Percentiles rank a stretch among this genome's conserved stretches.
These are phyloP conservation scores for Macaria notata DNA, from an alignment of 2,888 invertebrate genomes.

Conservation along the genomic window DNA sequence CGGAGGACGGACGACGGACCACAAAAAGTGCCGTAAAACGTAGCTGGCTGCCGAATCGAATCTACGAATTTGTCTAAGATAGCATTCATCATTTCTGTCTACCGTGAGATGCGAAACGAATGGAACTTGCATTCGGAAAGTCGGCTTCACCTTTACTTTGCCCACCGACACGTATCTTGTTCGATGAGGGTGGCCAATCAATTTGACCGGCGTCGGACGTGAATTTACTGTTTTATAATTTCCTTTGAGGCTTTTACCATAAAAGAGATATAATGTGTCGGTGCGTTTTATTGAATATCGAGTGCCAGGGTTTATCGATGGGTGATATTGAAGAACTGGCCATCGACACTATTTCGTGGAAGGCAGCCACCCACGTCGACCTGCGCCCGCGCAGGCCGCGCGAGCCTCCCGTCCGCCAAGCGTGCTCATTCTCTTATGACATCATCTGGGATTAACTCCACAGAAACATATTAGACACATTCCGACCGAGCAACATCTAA, in stretches of 20 bases:
- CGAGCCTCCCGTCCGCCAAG: constrained; percentile 42
- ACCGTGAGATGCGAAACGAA: constrained; percentile 9
- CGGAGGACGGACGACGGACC: too few relatives aligned
- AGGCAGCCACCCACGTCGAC: constrained; percentile 75
- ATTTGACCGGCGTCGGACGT: constrained; percentile 24
- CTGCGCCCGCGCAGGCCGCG: constrained; percentile 12
- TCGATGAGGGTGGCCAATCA: constrained; percentile 33
- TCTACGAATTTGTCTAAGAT: not conserved
- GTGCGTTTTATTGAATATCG: constrained; percentile 47
- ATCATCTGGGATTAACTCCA: constrained; percentile 39
- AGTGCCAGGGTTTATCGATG: constrained; percentile 56
- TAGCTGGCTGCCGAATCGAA: too few relatives aligned
- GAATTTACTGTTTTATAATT: constrained; percentile 34
- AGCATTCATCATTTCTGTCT: constrained; percentile 11
- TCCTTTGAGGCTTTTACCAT: constrained; percentile 31
- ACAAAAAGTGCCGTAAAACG: too few relatives aligned
- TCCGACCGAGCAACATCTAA: constrained; percentile 16
- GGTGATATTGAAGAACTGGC: constrained; percentile 50
- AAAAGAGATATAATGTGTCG: constrained; percentile 25
- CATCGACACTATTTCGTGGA: constrained; percentile 69
- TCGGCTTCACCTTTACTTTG: constrained; percentile 4
- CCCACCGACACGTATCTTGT: constrained; percentile 2
- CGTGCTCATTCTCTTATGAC: constrained; percentile 50
- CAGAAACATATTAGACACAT: constrained; percentile 19
- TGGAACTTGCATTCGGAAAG: constrained; percentile 9